Evolutionary conservation across 92 coral and sea anemone species (phyloP).

Genomic region (Palythoa caribaeorum): DNA sequence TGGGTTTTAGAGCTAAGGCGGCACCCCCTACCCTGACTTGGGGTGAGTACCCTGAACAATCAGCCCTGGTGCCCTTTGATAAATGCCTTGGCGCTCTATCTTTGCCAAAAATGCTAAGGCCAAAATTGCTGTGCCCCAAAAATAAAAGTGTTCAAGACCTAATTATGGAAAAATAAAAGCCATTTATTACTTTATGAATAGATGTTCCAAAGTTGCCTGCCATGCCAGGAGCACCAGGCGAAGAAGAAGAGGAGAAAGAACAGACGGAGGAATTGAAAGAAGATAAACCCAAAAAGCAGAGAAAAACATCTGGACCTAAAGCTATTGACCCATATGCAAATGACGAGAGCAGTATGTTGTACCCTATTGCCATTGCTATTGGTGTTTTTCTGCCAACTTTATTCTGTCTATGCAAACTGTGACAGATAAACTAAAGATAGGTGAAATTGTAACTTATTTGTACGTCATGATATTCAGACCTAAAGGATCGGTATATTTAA

Average conservation of each 20-base stretch:
- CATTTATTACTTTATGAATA: neutral
- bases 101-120: no score
- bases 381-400: constrained; percentile 96
- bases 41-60: no score
- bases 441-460: constrained; percentile 32
- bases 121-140: no score
- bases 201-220: constrained; percentile 96
- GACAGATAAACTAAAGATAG: constrained; percentile 28
- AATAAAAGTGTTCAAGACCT: no score
- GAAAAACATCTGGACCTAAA: constrained; percentile 96
- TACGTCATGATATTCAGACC: neutral
- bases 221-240: constrained; percentile 76
- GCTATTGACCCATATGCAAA: constrained; percentile 92
- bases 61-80: no score
- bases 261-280: constrained; percentile 74
- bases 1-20: no score
- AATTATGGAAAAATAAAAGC: no score
- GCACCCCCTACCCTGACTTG: no score
- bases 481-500: constrained; percentile 18
- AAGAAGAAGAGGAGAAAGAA: constrained; percentile 84
- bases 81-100: no score
- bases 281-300: constrained; percentile 86
- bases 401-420: constrained; percentile 96
- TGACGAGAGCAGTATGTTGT: constrained; percentile 95
- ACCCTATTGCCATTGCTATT: constrained; percentile 92